Evolutionary conservation across 2,797 vertebrate genomes (phyloP).

Genomic region (Microchirus variegatus): DNA sequence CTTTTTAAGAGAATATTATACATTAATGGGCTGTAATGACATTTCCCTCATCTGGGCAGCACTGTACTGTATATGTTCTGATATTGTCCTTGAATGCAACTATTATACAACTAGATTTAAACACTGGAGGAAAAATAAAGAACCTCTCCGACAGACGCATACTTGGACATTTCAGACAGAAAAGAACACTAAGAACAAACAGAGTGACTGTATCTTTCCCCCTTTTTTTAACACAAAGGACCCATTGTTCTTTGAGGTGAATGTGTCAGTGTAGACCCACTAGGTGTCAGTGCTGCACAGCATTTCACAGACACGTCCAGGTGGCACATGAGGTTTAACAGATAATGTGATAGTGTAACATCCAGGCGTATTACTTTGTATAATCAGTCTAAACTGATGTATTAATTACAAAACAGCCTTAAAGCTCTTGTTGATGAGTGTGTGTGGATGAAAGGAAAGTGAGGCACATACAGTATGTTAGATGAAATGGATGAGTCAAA

Average conservation of each 20-base stretch:
- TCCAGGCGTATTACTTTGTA: background rate
- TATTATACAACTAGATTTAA: background rate
- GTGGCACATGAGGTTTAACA: background rate
- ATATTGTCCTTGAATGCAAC: slow-evolving; percentile 5
- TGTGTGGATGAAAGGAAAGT: too few relatives aligned
- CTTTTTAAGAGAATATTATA: too few relatives aligned
- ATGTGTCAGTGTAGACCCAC: slow-evolving; percentile 44
- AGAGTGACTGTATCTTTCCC: background rate
- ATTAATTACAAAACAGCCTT: background rate
- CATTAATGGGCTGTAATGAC: background rate
- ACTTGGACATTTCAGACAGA: slow-evolving; percentile 7
- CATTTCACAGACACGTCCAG: slow-evolving; percentile 10
- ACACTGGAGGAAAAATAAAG: background rate
- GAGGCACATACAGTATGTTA: too few relatives aligned
- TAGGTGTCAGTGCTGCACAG: slow-evolving; percentile 62
- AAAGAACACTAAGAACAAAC: slow-evolving; percentile 1
- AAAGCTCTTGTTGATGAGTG: too few relatives aligned
- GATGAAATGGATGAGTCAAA: background rate
- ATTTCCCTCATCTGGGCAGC: slow-evolving; percentile 9
- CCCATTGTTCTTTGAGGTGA: slow-evolving; percentile 53
- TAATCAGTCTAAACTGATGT: background rate
- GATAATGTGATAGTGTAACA: background rate
- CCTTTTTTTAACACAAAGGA: slow-evolving; percentile 51
- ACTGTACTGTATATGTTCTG: background rate
- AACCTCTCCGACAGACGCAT: background rate